Conservation (phyloP, 2,113 vertebrate genomes). For the Hippopotamus amphibius region DNA sequence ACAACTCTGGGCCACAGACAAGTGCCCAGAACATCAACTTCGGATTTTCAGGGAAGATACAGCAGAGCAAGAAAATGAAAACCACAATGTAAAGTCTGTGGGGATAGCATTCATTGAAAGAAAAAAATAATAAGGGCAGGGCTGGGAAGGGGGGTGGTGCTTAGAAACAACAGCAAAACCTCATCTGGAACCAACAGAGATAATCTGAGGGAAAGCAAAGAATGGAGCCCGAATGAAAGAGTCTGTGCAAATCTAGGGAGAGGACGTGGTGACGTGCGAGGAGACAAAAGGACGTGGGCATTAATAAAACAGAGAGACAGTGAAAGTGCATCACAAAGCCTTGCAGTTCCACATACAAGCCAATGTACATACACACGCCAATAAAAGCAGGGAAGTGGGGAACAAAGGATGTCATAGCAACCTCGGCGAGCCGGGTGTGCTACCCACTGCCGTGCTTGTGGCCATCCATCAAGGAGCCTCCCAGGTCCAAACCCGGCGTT, state of each 20-base stretch:
- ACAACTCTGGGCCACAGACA: neutral
- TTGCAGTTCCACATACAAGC: neutral
- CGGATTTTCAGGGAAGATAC: neutral
- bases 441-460: neutral
- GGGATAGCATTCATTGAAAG: neutral
- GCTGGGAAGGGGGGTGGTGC: neutral
- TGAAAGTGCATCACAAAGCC: slow-evolving; percentile 3
- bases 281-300: slow-evolving; percentile 32
- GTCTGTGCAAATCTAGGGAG: neutral
- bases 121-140: neutral
- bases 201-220: neutral
- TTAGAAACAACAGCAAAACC: neutral
- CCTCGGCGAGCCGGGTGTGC: neutral
- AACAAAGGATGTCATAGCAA: slow-evolving; percentile 81
- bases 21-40: neutral
- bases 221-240: neutral
- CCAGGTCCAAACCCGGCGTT: rapidly evolving
- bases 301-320: neutral
- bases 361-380: slow-evolving; percentile 39
- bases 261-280: rapidly evolving
- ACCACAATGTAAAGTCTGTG: rapidly evolving
- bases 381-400: slow-evolving; percentile 14
- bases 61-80: neutral
- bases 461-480: slow-evolving; percentile 45
- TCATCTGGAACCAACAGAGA: neutral